A percentile compares a stretch with the other conserved stretches of the same genome.
phyloP scores from a whole-genome alignment of 2,888 invertebrate species.

The Luperina testacea region DNA sequence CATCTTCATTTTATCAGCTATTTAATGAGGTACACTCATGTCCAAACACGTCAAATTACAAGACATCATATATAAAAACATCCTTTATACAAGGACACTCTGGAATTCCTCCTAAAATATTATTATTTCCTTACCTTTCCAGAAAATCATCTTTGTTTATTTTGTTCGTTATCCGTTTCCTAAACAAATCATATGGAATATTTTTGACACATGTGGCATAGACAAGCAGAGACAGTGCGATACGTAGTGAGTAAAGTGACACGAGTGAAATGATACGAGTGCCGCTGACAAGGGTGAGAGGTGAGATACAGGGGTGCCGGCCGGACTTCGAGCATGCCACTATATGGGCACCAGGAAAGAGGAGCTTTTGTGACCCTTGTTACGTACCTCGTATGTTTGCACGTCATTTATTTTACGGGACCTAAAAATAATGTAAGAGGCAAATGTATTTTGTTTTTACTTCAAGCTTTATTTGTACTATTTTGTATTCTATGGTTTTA shows the following conservation, averaged over 20 bases:
- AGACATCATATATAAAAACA: neutral
- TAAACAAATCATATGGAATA: conserved; percentile 24
- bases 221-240: conserved; percentile 27
- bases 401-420: conserved; percentile 24
- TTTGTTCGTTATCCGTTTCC: neutral
- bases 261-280: conserved; percentile 62
- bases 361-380: conserved; percentile 28
- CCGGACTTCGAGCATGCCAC: conserved; percentile 27
- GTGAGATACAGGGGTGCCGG: conserved; percentile 49
- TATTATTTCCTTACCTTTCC: neutral
- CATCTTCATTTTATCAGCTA: no score
- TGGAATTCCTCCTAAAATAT: neutral
- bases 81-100: neutral
- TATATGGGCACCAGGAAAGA: conserved; percentile 33
- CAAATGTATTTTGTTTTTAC: neutral
- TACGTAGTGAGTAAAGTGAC: conserved; percentile 40
- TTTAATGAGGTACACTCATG: no score
- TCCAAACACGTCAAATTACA: no score
- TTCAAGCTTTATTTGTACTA: neutral
- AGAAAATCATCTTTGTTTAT: neutral
- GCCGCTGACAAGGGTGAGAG: conserved; percentile 60
- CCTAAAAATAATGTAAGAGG: neutral
- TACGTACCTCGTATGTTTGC: neutral
- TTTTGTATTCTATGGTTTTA: neutral
- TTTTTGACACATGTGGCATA: conserved; percentile 39